A percentile compares a stretch with the other conserved stretches of the same genome.
These are phyloP conservation scores for Anolis apletophallus DNA, from an alignment of 2,797 vertebrate genomes.

Conservation along the genomic window DNA sequence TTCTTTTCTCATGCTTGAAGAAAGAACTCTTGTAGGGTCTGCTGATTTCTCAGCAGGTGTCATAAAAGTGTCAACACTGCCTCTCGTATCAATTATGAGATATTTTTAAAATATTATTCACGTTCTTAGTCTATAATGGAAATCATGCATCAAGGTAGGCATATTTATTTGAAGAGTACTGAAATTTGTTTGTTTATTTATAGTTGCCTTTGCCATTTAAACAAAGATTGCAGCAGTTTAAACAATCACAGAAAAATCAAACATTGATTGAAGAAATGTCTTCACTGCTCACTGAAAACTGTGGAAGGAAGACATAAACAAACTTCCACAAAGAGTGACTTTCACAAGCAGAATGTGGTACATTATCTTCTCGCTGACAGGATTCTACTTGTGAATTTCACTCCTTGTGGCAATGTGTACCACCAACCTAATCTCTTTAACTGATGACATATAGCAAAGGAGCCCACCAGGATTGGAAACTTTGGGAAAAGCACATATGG, in stretches of 20 bases:
- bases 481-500: not conserved
- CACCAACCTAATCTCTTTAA: not conserved
- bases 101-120: too few species aligned
- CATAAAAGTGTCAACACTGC: too few species aligned
- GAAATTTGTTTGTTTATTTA: not conserved
- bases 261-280: not conserved
- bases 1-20: too few species aligned
- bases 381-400: too few species aligned
- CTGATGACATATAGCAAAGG: not conserved
- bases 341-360: not conserved
- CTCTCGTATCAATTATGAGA: too few species aligned
- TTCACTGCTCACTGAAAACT: not conserved
- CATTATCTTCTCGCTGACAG: too few species aligned
- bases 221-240: not conserved
- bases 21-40: too few species aligned
- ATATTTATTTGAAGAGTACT: conserved; percentile 16
- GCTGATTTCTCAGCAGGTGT: too few species aligned
- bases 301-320: not conserved
- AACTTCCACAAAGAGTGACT: not conserved
- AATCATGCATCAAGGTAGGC: conserved; percentile 1
- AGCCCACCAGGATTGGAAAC: not conserved
- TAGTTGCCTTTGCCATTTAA: not conserved
- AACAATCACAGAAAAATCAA: not conserved
- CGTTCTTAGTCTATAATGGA: conserved; percentile 7
- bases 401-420: too few species aligned